phyloP scores from a whole-genome alignment of 1,140 invertebrate species.

The Ptiloglossa arizonensis region DNA sequence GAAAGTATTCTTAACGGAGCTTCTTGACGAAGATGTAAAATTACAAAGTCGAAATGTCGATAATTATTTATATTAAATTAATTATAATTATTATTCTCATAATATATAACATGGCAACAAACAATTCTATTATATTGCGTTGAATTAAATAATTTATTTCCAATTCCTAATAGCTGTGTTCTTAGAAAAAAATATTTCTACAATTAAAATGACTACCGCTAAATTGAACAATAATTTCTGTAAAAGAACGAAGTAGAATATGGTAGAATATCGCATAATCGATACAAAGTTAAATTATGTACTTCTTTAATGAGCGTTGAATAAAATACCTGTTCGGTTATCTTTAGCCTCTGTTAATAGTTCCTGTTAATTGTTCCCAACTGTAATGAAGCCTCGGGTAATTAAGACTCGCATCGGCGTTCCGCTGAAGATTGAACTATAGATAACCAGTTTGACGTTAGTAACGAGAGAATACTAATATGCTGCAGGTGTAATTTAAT shows the following conservation, averaged over 20 bases:
- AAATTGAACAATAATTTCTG: not conserved
- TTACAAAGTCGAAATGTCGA: too few species aligned
- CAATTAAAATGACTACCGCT: too few species aligned
- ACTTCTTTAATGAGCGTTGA: not conserved
- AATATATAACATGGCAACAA: too few species aligned
- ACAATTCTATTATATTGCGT: too few species aligned
- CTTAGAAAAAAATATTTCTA: too few species aligned
- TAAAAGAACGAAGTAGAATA: not conserved
- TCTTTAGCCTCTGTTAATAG: not conserved
- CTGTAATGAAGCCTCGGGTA: not conserved
- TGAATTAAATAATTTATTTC: too few species aligned
- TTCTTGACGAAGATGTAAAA: too few species aligned
- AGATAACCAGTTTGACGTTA: slow-evolving; percentile 13
- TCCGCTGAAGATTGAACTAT: slow-evolving; percentile 16
- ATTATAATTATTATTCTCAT: too few species aligned
- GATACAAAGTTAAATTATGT: not conserved
- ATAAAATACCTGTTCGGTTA: not conserved
- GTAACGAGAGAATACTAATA: slow-evolving; percentile 31
- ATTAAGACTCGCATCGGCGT: not conserved
- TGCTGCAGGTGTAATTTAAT: slow-evolving; percentile 16
- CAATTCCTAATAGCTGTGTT: too few species aligned
- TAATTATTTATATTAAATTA: too few species aligned
- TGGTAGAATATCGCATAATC: not conserved
- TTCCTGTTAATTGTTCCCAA: not conserved
- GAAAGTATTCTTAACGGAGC: too few species aligned